Percentiles rank a stretch among this genome's conserved stretches.
Conservation (phyloP, 2,797 vertebrate species). For the Micrastur ruficollis region DNA sequence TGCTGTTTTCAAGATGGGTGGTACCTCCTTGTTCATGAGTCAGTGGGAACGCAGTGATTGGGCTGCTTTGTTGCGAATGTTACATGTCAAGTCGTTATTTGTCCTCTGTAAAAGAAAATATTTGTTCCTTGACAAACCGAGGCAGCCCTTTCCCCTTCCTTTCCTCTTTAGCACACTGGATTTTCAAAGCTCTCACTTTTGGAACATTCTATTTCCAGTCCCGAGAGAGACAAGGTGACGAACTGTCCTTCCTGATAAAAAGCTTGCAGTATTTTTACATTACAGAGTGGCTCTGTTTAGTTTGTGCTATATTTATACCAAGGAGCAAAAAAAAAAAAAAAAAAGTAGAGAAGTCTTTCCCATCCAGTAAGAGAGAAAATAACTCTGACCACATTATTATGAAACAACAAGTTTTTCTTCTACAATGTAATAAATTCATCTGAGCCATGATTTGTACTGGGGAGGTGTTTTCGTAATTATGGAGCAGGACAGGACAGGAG, state of each 20-base stretch:
- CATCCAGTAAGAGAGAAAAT: constrained; percentile 65
- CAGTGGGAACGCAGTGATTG: constrained; percentile 17
- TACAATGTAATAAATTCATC: constrained; percentile 44
- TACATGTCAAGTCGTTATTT: constrained; percentile 53
- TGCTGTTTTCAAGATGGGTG: constrained; percentile 38
- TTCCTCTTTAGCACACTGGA: constrained; percentile 40
- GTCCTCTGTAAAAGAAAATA: constrained; percentile 46
- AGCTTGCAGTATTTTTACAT: constrained; percentile 62
- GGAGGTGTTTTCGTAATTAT: constrained; percentile 43
- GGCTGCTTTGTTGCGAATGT: constrained; percentile 29
- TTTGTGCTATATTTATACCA: constrained; percentile 55
- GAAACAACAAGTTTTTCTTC: constrained; percentile 54
- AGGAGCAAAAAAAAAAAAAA: neutral
- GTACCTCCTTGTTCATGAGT: constrained; percentile 13
- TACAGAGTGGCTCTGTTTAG: constrained; percentile 70
- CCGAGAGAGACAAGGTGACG: constrained; percentile 55
- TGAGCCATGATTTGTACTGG: constrained; percentile 29
- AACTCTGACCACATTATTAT: constrained; percentile 40
- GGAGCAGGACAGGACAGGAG: constrained; percentile 19
- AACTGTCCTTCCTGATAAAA: constrained; percentile 66
- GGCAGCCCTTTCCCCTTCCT: constrained; percentile 37
- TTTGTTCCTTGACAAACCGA: constrained; percentile 60
- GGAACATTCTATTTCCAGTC: constrained; percentile 62
- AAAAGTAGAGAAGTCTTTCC: constrained; percentile 47
- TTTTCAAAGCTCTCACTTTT: constrained; percentile 60